Percentiles rank a stretch among this genome's conserved stretches.
Evolutionary conservation across 1,140 invertebrate genomes (phyloP).

Genomic region (Plutomurus gul): DNA sequence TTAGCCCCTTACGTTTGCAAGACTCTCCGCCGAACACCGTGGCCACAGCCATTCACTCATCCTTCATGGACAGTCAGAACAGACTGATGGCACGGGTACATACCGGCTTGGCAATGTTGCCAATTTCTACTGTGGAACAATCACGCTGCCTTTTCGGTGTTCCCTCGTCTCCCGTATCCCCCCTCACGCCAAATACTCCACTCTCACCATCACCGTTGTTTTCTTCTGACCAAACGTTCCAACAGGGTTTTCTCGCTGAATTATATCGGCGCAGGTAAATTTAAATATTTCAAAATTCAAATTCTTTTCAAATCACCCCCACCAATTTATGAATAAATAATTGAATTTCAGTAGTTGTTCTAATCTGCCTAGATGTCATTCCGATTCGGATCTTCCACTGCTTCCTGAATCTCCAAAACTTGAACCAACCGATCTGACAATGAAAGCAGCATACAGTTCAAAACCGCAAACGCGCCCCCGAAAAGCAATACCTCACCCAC

Average conservation of each 20-base stretch:
- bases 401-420: constrained; percentile 52
- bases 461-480: constrained; percentile 45
- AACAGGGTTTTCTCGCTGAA: constrained; percentile 59
- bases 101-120: constrained; percentile 61
- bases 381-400: constrained; percentile 70
- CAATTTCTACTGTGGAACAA: constrained; percentile 46
- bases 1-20: constrained; percentile 62
- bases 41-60: constrained; percentile 48
- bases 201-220: constrained; percentile 58
- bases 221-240: constrained; percentile 56
- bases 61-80: constrained; percentile 55
- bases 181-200: constrained; percentile 59
- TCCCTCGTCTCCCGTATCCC: constrained; percentile 65
- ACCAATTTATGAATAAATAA: background rate
- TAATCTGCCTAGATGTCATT: constrained; percentile 66
- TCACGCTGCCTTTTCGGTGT: constrained; percentile 49
- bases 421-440: constrained; percentile 46
- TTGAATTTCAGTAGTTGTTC: constrained; percentile 1
- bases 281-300: background rate
- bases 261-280: constrained; percentile 52
- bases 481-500: constrained; percentile 56
- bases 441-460: constrained; percentile 35
- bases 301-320: background rate
- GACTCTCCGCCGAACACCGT: constrained; percentile 55
- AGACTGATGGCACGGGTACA: constrained; percentile 54